Base-by-base conservation (phyloP, 2,888 invertebrate genomes). In the Trissonchulus sp. region DNA sequence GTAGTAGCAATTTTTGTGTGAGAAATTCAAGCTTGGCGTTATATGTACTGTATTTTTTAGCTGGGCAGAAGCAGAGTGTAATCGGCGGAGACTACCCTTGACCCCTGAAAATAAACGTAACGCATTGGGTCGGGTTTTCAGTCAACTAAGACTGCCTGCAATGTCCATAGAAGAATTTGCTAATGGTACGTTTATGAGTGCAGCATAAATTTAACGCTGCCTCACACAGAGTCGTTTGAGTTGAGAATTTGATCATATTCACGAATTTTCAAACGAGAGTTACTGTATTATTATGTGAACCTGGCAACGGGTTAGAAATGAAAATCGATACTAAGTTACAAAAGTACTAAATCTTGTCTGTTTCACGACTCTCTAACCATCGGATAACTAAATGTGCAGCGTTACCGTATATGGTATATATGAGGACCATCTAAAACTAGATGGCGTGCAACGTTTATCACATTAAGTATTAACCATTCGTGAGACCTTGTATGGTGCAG, bases 161-260 rank as follows among this genome's bases (percentile, higher is more conserved):
- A 96, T 97, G 96, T 90, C 90, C 72, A 87, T 96, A 79, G 93
- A 94, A 82, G 92, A 93, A 85, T 96, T 94, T 87, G 96, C 97
- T 2, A 94, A 96, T 84, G 79, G 65, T 28, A 18, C 48, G 8
- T 48, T 48, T 8, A 48, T 15, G 23, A 8, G 48, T 48, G 8
- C 23, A 15, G 48, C 48, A 48, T 48, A 48, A 15, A 23, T 48
- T 48, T 48, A 48, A 48, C 48, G 48, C 23, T 48, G 48, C 48
- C 48, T 48, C 8, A 48, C 48, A 23, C 48, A 48, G 8, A 48
- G 23, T 48, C 8, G 8, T 48, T 48, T 48, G 48, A 48, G n/a
- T n/a, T n/a, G n/a, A n/a, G n/a, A n/a, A n/a, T n/a, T n/a, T n/a
- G n/a, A n/a, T n/a, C n/a, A n/a, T n/a, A n/a, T n/a, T n/a, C n/a